Base-by-base conservation (phyloP, 2,888 invertebrate species). In the Philonicus albiceps region DNA sequence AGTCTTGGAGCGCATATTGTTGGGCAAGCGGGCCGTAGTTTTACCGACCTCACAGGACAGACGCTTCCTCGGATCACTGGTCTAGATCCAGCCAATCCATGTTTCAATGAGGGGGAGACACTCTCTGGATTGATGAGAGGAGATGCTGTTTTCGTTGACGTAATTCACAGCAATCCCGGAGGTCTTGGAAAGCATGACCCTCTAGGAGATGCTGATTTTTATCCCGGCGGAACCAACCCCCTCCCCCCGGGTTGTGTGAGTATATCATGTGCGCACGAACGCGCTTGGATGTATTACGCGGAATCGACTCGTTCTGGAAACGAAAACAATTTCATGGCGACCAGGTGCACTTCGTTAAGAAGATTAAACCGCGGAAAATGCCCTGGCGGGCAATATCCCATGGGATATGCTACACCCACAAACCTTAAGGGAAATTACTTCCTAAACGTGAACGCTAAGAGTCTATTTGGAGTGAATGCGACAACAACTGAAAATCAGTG, bases 1-100 rank as follows among this genome's bases (percentile, higher is more conserved):
- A 91, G 91, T n/a, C 87, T 92, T 86, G 91, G 92, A 6, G 92
- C 92, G 1, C 92, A 92, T 84, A 91, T 92, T 43, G 90, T 90
- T 89, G 91, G 92, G n/a, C 86, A 89, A 1, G 91, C 91, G 5
- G 92, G 91, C 0, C 90, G 91, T 8, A 89, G 89, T n/a, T 92
- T 91, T 73, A 89, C 87, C 43, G 86, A 88, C 1, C 85, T 90
- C 2, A 91, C 92, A 1, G 90, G 89, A 5, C 88, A 90, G 78
- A 31, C 88, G 11, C 89, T 92, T 31, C 89, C 90, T 11, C 90
- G 91, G 19, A 91, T 92, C 49, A 92, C 92, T 0, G 92, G 91
- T 7, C 88, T 92, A 27, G 92, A 92, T 89, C 92, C 92, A 3
- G 92, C 92, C 4, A 91, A 91, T 72, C 91, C 91, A 19, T 92